Conservation (phyloP, 2,888 invertebrate species). For the Ophioninae sp. region DNA sequence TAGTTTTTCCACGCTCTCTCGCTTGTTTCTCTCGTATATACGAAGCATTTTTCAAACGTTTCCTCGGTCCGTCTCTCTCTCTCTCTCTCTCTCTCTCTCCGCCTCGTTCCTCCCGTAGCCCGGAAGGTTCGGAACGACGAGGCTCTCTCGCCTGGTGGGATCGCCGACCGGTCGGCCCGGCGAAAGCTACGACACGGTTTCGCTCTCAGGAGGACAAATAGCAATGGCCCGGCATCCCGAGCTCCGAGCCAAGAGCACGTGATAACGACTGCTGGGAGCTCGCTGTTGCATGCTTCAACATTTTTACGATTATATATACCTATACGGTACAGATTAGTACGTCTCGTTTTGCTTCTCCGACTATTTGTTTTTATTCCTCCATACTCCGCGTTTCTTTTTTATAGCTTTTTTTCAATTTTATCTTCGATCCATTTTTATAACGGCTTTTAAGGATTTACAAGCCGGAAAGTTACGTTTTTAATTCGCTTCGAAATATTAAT, state of each 20-base stretch:
- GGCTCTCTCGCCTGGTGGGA: constrained; percentile 40
- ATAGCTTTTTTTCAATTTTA: neutral
- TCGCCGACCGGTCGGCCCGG: constrained; percentile 68
- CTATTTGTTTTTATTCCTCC: neutral
- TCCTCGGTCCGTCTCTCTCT: constrained; percentile 15
- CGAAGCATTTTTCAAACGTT: constrained; percentile 14
- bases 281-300: constrained; percentile 65
- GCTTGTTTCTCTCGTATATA: constrained; percentile 41
- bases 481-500: too few relatives aligned
- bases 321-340: neutral
- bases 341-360: neutral
- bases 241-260: constrained; percentile 64
- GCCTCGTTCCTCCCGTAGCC: constrained; percentile 1
- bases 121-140: constrained; percentile 37
- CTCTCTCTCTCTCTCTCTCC: constrained; percentile 17
- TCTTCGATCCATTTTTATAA: too few relatives aligned
- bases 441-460: too few relatives aligned
- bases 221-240: constrained; percentile 69
- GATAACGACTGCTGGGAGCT: constrained; percentile 76
- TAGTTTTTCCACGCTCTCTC: constrained; percentile 57
- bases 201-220: constrained; percentile 80
- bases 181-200: constrained; percentile 78
- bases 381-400: too few relatives aligned
- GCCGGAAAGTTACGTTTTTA: too few relatives aligned
- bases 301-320: constrained; percentile 12